Conservation (phyloP, 2,888 invertebrate species). For the Thera britannica region DNA sequence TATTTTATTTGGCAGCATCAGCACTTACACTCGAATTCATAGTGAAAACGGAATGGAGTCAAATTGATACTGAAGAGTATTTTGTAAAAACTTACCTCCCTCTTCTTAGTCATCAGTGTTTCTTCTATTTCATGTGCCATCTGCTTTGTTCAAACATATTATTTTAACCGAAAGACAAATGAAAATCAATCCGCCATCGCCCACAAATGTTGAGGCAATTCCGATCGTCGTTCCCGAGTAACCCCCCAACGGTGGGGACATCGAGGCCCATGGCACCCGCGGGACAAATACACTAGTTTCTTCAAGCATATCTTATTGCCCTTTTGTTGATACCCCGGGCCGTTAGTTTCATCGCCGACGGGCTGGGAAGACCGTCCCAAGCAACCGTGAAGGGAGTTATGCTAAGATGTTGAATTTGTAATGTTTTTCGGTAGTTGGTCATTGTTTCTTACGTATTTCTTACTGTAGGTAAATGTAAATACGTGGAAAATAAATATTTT, state of each 20-base stretch:
- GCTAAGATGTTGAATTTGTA: conserved; percentile 33
- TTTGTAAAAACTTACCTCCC: not conserved
- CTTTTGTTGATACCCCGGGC: conserved; percentile 82
- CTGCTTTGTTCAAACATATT: conserved; percentile 17
- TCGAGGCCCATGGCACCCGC: conserved; percentile 62
- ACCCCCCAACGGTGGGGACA: conserved; percentile 52
- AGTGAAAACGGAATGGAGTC: too few species aligned
- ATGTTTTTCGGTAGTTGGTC: conserved; percentile 29
- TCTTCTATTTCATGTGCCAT: conserved; percentile 7
- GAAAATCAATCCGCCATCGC: conserved; percentile 55
- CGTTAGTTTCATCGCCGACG: conserved; percentile 82
- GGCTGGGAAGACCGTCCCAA: conserved; percentile 43
- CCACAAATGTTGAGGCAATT: conserved; percentile 58
- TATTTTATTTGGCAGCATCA: too few species aligned
- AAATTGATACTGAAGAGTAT: too few species aligned
- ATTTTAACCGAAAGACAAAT: conserved; percentile 46
- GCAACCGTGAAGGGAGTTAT: conserved; percentile 37
- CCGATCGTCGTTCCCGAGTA: conserved; percentile 56
- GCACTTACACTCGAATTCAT: too few species aligned
- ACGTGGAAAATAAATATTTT: not conserved
- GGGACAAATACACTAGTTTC: conserved; percentile 82
- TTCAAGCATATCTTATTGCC: conserved; percentile 85
- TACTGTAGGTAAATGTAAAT: not conserved
- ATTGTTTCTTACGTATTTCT: conserved; percentile 6
- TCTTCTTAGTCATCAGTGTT: conserved; percentile 6